Evolutionary conservation across 1,140 invertebrate species (phyloP).

Genomic region (Drosophila watanabei): DNA sequence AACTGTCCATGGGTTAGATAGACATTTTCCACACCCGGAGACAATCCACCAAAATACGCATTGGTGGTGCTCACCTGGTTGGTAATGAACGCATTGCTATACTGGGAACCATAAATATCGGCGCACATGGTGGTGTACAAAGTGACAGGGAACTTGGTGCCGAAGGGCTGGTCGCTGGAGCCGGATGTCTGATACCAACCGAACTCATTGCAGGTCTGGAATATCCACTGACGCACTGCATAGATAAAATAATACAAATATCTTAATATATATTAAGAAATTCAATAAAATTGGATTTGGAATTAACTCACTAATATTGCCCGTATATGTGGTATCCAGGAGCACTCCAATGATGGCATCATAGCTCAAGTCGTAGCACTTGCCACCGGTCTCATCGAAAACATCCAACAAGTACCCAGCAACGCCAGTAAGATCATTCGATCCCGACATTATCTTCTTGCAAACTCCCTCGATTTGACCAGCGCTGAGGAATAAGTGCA

Average conservation of each 20-base stretch:
- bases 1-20: conserved; percentile 89
- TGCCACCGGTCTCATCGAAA: conserved; percentile 39
- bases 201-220: conserved; percentile 91
- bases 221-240: conserved; percentile 88
- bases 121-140: conserved; percentile 88
- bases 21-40: conserved; percentile 88
- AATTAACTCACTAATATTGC: conserved; percentile 64
- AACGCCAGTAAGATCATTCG: conserved; percentile 68
- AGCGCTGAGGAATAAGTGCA: conserved; percentile 29
- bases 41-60: conserved; percentile 87
- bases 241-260: no score
- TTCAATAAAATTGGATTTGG: background rate
- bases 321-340: conserved; percentile 58
- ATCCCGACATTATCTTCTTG: conserved; percentile 62
- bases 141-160: conserved; percentile 87
- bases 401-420: conserved; percentile 57
- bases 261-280: background rate
- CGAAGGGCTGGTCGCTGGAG: conserved; percentile 88
- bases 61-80: conserved; percentile 87
- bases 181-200: conserved; percentile 91
- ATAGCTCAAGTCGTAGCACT: conserved; percentile 70
- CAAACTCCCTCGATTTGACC: conserved; percentile 77
- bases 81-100: conserved; percentile 57
- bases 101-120: conserved; percentile 88
- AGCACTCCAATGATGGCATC: conserved; percentile 55